Evolutionary conservation across 2,113 vertebrate genomes (phyloP).

Genomic region (Struthio camelus): DNA sequence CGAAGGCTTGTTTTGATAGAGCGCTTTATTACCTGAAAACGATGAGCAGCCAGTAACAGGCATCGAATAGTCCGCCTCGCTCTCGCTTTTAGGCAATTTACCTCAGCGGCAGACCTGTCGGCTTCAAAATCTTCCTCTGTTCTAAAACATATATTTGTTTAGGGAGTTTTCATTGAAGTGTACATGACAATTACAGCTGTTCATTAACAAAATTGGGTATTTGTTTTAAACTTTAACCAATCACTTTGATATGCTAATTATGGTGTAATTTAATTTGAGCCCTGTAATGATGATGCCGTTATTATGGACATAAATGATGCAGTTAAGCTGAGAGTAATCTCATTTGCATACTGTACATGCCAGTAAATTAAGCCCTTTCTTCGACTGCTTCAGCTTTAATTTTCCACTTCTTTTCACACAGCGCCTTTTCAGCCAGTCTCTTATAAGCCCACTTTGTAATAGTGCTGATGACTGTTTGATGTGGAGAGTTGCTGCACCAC

Average conservation of each 20-base stretch:
- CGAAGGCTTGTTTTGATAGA: slow-evolving; percentile 77
- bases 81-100: slow-evolving; percentile 78
- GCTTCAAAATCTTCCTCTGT: slow-evolving; percentile 75
- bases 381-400: slow-evolving; percentile 95
- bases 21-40: slow-evolving; percentile 77
- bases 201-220: slow-evolving; percentile 99
- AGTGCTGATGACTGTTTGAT: slow-evolving; percentile 93
- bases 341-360: slow-evolving; percentile 99
- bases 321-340: slow-evolving; percentile 99
- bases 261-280: slow-evolving; percentile 99
- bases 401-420: slow-evolving; percentile 99
- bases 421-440: slow-evolving; percentile 88
- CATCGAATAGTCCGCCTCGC: slow-evolving; percentile 77
- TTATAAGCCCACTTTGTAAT: slow-evolving; percentile 88
- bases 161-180: slow-evolving; percentile 95
- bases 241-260: slow-evolving; percentile 99
- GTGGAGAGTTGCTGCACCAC: slow-evolving; percentile 89
- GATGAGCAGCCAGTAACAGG: slow-evolving; percentile 79
- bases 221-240: slow-evolving; percentile 99
- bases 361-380: slow-evolving; percentile 99
- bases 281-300: slow-evolving; percentile 99
- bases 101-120: slow-evolving; percentile 76
- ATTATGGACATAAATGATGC: slow-evolving; percentile 99
- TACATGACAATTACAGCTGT: slow-evolving; percentile 97
- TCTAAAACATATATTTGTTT: slow-evolving; percentile 99